These are phyloP conservation scores for Tetramorium parvispinum DNA, from an alignment of 1,140 invertebrate genomes.

Conservation along the genomic window DNA sequence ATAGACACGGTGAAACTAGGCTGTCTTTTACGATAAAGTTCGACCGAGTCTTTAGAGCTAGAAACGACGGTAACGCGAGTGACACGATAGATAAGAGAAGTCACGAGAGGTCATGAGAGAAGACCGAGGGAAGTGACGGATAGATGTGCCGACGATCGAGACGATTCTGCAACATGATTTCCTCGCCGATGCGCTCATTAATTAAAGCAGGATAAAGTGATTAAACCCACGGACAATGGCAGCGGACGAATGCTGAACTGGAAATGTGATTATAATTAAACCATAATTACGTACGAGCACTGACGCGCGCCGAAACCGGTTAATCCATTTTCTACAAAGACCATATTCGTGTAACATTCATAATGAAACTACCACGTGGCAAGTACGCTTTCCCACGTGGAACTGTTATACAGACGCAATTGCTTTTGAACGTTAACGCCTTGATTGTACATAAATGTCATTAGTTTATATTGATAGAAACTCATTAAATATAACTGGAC, in stretches of 20 bases:
- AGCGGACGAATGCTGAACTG: constrained; percentile 22
- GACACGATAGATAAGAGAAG: constrained; percentile 12
- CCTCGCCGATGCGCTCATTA: background rate
- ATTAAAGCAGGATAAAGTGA: constrained; percentile 30
- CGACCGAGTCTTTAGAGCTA: constrained; percentile 11
- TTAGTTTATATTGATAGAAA: constrained; percentile 29
- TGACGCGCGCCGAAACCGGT: constrained; percentile 39
- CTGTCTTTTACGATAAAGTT: constrained; percentile 45
- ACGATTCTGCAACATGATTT: background rate
- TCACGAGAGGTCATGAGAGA: constrained; percentile 35
- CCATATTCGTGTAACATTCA: constrained; percentile 43
- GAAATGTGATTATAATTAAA: constrained; percentile 54
- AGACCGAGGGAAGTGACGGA: background rate
- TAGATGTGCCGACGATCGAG: background rate
- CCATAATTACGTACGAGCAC: constrained; percentile 28
- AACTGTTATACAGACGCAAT: background rate
- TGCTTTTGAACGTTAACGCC: constrained; percentile 1
- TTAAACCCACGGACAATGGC: constrained; percentile 15
- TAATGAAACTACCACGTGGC: constrained; percentile 45
- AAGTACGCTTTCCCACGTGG: background rate
- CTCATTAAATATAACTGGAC: constrained; percentile 1
- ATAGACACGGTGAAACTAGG: constrained; percentile 44
- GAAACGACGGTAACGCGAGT: constrained; percentile 13
- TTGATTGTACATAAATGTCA: constrained; percentile 1
- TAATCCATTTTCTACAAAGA: constrained; percentile 54